Base-by-base conservation (phyloP, 1,140 invertebrate species). In the Atta cephalotes region DNA sequence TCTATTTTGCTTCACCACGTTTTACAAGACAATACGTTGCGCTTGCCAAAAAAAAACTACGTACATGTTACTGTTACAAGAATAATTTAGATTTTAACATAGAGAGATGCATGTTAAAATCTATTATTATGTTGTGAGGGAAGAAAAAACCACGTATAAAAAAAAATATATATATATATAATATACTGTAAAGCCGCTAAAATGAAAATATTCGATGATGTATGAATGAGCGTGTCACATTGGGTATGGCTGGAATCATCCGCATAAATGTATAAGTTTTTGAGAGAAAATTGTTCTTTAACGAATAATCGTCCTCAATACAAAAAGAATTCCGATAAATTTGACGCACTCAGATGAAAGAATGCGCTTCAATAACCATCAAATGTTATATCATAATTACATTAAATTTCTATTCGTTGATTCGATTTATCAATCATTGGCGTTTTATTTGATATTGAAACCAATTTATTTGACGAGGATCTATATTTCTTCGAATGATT, bases 21-120 rank as follows among this genome's bases (percentile, higher is more conserved):
- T 78, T 80, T 76, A 84, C 31, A 49, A 79, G 89, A 90, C 89
- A 89, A 90, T 90, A 90, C 79, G 81, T 84, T 72, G 65, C 63
- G 62, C 85, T 87, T 87, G 89, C 88, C 88, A 79, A 89, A 86
- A n/a, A 28, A 39, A 76, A 51, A 39, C 39, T 60, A 63, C 58
- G 53, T 87, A 82, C 78, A 78, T 89, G 80, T 87, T 86, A 88
- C 28, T 51, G 71, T 87, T 89, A 68, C 76, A 28, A 74, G 60
- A 60, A 49, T 74, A 53, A 68, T 63, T 58, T 81, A 60, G 79
- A 74, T 62, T 60, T 62, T 74, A 72, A 74, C 68, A 80, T 80
- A 70, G 31, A 58, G 35, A 81, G 53, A 58, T 18, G 18, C 31
- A 6, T 84, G 58, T 84, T 84, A 76, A 84, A 76, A 84, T 74